Conservation (phyloP, 1,140 invertebrate species). For the Gryllus bimaculatus region DNA sequence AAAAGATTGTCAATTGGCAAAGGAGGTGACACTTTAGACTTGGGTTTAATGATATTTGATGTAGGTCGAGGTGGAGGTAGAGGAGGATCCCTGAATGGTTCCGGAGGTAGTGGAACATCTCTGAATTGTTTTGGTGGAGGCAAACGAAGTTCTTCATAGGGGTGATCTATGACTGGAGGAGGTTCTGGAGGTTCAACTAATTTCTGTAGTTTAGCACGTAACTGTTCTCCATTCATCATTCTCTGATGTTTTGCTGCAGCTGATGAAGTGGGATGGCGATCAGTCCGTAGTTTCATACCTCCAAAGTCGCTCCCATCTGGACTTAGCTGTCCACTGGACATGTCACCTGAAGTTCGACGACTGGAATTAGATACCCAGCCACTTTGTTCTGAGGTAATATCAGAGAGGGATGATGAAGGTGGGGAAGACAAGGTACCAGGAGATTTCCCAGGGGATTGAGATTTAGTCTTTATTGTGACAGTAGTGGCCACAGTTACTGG, state of each 20-base stretch:
- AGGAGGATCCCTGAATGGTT: constrained; percentile 54
- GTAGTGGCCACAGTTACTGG: constrained; percentile 34
- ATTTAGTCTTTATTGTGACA: constrained; percentile 29
- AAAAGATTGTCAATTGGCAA: constrained; percentile 63
- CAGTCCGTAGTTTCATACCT: constrained; percentile 7
- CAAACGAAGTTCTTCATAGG: constrained; percentile 62
- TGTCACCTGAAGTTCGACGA: constrained; percentile 28
- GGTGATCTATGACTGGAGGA: constrained; percentile 37
- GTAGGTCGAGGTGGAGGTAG: constrained; percentile 19
- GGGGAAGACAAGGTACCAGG: constrained; percentile 17
- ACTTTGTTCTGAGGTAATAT: constrained; percentile 37
- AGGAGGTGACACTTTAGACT: constrained; percentile 28
- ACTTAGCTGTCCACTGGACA: constrained; percentile 33
- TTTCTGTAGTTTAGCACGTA: constrained; percentile 46
- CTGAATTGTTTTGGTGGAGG: constrained; percentile 77
- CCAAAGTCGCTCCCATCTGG: constrained; percentile 22
- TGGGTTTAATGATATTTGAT: not conserved
- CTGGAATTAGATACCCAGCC: constrained; percentile 38
- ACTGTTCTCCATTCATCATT: constrained; percentile 47
- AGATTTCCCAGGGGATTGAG: constrained; percentile 26
- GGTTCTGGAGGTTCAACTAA: constrained; percentile 26
- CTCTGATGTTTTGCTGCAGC: constrained; percentile 13
- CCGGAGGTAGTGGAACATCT: constrained; percentile 56
- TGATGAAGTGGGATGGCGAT: not conserved
- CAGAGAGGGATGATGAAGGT: constrained; percentile 21